Evolutionary conservation across 1,140 invertebrate species (phyloP).

Genomic region (Drosophila neocordata): DNA sequence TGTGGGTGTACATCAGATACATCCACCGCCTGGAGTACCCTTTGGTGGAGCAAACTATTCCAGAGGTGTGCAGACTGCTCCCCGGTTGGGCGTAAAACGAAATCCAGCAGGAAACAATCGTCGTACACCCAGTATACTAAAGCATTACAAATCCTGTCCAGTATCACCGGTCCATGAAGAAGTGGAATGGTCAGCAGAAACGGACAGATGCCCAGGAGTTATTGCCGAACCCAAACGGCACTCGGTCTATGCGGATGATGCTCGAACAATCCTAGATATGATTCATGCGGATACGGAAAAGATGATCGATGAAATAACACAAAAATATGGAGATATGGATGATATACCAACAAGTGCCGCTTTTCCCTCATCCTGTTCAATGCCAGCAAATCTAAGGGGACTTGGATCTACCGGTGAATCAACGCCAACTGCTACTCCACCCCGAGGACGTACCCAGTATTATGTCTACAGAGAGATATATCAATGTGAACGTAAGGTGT

Average conservation of each 20-base stretch:
- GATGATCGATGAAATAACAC: constrained; percentile 86
- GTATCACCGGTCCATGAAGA: constrained; percentile 88
- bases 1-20: constrained; percentile 79
- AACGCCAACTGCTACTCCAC: constrained; percentile 37
- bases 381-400: constrained; percentile 61
- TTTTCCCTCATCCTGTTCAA: constrained; percentile 61
- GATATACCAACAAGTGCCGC: constrained; percentile 45
- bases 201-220: constrained; percentile 41
- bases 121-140: constrained; percentile 85
- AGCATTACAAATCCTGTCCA: constrained; percentile 87
- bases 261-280: constrained; percentile 85
- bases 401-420: constrained; percentile 62
- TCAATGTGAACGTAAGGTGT: constrained; percentile 78
- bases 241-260: constrained; percentile 84
- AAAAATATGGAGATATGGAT: constrained; percentile 86
- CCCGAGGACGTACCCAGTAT: constrained; percentile 86
- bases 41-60: constrained; percentile 36
- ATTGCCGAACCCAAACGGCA: constrained; percentile 73
- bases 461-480: constrained; percentile 86
- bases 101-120: constrained; percentile 76
- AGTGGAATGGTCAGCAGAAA: constrained; percentile 84
- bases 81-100: constrained; percentile 51
- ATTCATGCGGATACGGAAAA: constrained; percentile 86
- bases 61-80: constrained; percentile 9
- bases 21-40: constrained; percentile 76